Base-by-base conservation (phyloP, 35 echinoderm and acorn worm genomes). In the Antedon bifida region DNA sequence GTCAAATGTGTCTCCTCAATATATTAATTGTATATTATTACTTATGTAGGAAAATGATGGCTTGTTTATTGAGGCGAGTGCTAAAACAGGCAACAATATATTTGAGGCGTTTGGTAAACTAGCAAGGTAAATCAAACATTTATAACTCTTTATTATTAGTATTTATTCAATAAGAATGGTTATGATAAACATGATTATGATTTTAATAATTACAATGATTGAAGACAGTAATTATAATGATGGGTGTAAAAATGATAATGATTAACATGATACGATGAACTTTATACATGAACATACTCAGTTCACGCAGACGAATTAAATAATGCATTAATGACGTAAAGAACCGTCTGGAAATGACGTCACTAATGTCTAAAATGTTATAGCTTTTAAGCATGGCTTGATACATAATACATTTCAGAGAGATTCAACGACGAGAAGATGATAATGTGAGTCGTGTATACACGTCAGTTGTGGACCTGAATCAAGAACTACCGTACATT, bases 71-170 rank as follows among this genome's bases (percentile, higher is more conserved):
- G 94, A 97, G 84, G 87, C 94, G 26, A 97, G 94, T 86, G 90
- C 94, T 13, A 97, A 97, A 88, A 82, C 80, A 23, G 94, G 94
- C 55, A 81, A 81, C 29, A 97, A 97, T 78, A 92, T 97, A 34
- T 97, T 97, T 83, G 90, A 97, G 45, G 88, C 94, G 17, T 92
- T 97, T 76, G 94, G 90, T 33, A 89, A 86, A 78, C 79, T 97
- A 23, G 94, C 94, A 30, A 92, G 94, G 94, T 97, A 78, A 74
- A 42, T 7, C 38, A 42, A 14, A 10, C 12, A 13, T 64, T n/a
- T 64, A 75, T 32, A 8, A 75, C 21, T 3, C n/a, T 28, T 5
- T 5, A 75, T 28, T 28, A 32, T 32, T 29, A 75, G 3, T 5
- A 42, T n/a, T n/a, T n/a, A n/a, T n/a, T 8, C 31, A 9, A 29